Percentiles rank a stretch among this genome's conserved stretches.
These are phyloP conservation scores for Neolamprologus brichardi DNA, from an alignment of 2,113 vertebrate species.

Conservation along the genomic window DNA sequence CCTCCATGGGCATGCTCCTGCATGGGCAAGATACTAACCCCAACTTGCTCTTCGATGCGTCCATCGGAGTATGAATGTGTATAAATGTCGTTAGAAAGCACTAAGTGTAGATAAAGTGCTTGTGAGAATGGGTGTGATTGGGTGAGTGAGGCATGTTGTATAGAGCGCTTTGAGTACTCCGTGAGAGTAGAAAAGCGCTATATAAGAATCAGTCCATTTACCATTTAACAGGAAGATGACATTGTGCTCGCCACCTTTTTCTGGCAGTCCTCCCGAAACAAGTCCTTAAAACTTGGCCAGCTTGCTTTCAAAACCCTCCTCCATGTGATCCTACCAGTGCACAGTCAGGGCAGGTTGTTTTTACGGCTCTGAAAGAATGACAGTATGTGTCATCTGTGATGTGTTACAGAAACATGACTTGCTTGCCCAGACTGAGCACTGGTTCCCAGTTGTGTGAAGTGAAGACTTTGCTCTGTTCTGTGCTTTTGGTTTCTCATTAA, in stretches of 20 bases:
- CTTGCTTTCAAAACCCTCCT: neutral
- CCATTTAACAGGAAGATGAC: neutral
- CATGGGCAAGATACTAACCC: no score
- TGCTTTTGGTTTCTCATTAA: neutral
- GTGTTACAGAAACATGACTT: neutral
- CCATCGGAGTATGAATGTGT: no score
- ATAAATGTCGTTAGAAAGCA: no score
- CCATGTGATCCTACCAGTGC: neutral
- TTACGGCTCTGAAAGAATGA: neutral
- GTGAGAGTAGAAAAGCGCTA: no score
- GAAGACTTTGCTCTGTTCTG: neutral
- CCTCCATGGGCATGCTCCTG: no score
- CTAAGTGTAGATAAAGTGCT: no score
- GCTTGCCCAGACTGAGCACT: neutral
- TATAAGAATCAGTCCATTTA: no score
- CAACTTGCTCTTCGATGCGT: no score
- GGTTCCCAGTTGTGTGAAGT: neutral
- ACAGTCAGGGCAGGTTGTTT: neutral
- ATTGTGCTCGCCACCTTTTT: neutral
- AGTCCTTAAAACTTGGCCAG: neutral
- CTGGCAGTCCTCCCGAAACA: neutral
- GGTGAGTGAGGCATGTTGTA: no score
- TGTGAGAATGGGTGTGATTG: no score
- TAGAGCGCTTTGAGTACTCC: no score
- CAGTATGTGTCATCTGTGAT: neutral